These are phyloP conservation scores for Probaryconus sp. DNA, from an alignment of 1,140 invertebrate genomes.

Conservation along the genomic window DNA sequence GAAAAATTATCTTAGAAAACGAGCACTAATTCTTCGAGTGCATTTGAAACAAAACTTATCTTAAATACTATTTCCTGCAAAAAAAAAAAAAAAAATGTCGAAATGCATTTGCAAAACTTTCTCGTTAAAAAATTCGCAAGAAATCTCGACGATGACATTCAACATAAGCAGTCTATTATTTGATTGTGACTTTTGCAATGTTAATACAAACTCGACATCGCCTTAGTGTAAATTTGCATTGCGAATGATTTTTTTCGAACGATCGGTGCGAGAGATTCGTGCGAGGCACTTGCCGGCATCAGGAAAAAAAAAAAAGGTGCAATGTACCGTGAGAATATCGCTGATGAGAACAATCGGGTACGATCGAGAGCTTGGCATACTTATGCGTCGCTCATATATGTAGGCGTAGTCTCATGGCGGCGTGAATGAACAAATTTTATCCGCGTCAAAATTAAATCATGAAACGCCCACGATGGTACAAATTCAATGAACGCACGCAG, in stretches of 20 bases:
- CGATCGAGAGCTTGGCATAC: slow-evolving; percentile 47
- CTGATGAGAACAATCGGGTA: slow-evolving; percentile 28
- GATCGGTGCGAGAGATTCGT: neutral
- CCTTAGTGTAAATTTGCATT: neutral
- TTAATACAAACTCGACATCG: too few species aligned
- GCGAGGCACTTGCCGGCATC: slow-evolving; percentile 25
- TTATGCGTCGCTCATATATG: slow-evolving; percentile 29
- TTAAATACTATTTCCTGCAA: too few species aligned
- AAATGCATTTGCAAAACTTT: too few species aligned
- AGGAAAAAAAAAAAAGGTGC: slow-evolving; percentile 9
- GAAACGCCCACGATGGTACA: slow-evolving; percentile 21
- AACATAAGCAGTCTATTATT: too few species aligned
- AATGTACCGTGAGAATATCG: slow-evolving; percentile 47
- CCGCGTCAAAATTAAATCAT: slow-evolving; percentile 52
- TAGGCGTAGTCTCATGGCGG: slow-evolving; percentile 35
- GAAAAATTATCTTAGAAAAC: too few species aligned
- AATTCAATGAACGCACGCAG: slow-evolving; percentile 25
- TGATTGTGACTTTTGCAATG: too few species aligned
- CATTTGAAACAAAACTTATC: too few species aligned
- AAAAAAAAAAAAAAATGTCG: too few species aligned
- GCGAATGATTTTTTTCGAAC: neutral
- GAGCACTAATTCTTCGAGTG: too few species aligned
- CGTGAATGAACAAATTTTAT: slow-evolving; percentile 48
- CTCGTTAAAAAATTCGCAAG: too few species aligned
- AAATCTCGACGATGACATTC: too few species aligned